phyloP scores from a whole-genome alignment of 2,113 vertebrate species.

The Xiphophorus couchianus region DNA sequence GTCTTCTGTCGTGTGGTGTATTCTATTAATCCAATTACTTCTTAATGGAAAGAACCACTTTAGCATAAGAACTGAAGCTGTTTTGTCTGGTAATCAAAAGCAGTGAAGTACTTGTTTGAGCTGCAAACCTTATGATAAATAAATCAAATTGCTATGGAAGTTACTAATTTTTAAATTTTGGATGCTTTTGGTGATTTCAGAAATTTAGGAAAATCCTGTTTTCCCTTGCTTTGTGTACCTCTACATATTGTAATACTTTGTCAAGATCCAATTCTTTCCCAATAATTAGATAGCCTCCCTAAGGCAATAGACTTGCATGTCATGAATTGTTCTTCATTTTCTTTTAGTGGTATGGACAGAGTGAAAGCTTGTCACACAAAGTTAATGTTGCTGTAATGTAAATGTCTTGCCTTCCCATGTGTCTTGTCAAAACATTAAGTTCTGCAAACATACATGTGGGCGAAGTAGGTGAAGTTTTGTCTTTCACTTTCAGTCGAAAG shows the following conservation, averaged over 20 bases:
- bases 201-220: constrained; percentile 30
- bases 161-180: constrained; percentile 38
- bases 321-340: constrained; percentile 39
- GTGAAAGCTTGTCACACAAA: not conserved
- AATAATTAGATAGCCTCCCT: constrained; percentile 20
- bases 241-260: constrained; percentile 23
- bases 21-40: constrained; percentile 36
- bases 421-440: no score
- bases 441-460: no score
- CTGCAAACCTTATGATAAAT: not conserved
- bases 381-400: not conserved
- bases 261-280: constrained; percentile 46
- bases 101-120: constrained; percentile 9
- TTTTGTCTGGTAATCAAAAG: constrained; percentile 9
- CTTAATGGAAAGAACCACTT: constrained; percentile 17
- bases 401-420: not conserved
- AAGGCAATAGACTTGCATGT: not conserved
- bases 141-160: not conserved
- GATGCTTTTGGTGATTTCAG: not conserved
- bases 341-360: constrained; percentile 41
- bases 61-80: constrained; percentile 12
- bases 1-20: constrained; percentile 19
- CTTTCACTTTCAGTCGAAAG: not conserved
- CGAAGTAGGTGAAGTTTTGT: not conserved
- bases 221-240: constrained; percentile 33